Percentiles rank a stretch among this genome's conserved stretches.
Evolutionary conservation across 2,797 vertebrate genomes (phyloP).

Genomic region (Etheostoma perlongum): DNA sequence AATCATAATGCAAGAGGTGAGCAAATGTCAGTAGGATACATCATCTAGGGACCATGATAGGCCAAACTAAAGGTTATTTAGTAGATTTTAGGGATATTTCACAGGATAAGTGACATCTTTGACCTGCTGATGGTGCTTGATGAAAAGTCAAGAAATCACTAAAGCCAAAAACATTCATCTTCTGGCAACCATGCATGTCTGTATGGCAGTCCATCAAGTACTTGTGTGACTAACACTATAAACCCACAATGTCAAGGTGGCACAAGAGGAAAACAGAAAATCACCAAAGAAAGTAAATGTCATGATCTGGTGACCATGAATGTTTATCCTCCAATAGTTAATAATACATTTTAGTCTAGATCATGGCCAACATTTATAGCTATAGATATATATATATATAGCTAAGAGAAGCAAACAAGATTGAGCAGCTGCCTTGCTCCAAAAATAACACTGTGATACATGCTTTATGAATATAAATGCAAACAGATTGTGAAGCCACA

Average conservation of each 20-base stretch:
- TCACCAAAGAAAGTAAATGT: background rate
- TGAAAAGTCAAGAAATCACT: background rate
- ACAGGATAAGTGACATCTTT: background rate
- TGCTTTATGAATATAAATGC: background rate
- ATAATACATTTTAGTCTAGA: conserved; percentile 7
- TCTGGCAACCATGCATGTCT: too few relatives aligned
- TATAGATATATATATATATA: too few relatives aligned
- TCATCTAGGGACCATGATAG: background rate
- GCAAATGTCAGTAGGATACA: background rate
- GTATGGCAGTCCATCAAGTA: too few relatives aligned
- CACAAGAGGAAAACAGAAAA: background rate
- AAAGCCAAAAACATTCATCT: background rate
- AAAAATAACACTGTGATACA: background rate
- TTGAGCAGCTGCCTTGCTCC: background rate
- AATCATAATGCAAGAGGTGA: conserved; percentile 95
- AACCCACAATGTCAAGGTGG: background rate
- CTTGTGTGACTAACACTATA: background rate
- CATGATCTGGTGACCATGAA: conserved; percentile 1
- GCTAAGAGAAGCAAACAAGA: background rate
- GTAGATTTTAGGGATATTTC: background rate
- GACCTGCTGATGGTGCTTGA: background rate
- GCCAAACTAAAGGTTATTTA: background rate
- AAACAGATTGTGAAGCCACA: background rate
- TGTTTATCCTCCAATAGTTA: background rate
- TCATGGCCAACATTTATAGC: background rate